Percentiles rank a stretch among this genome's conserved stretches.
Conservation (phyloP, 1,140 invertebrate species). For the Eulimnadia texana region DNA sequence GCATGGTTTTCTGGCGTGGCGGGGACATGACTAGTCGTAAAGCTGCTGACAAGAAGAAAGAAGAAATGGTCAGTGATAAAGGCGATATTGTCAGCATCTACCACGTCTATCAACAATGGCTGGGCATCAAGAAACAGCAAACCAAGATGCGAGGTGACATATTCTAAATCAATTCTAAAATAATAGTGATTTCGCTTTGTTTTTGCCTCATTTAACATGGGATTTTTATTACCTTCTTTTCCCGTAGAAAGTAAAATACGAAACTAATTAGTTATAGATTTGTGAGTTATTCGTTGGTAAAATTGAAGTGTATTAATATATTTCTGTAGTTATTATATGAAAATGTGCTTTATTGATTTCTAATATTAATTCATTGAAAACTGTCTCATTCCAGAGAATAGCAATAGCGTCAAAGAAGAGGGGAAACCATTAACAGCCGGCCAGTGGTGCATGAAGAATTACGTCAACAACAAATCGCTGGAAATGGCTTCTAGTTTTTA, state of each 20-base stretch:
- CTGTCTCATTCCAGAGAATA: too few relatives aligned
- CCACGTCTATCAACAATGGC: neutral
- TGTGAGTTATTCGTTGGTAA: too few relatives aligned
- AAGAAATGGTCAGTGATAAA: neutral
- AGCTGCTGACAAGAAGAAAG: slow-evolving; percentile 1
- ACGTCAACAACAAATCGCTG: slow-evolving; percentile 5
- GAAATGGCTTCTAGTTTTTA: neutral
- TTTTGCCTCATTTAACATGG: too few relatives aligned
- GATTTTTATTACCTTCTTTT: too few relatives aligned
- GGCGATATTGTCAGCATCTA: neutral
- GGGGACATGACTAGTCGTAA: neutral
- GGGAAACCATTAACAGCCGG: neutral
- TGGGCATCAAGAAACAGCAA: neutral
- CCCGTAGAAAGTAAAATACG: too few relatives aligned
- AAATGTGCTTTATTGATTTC: too few relatives aligned
- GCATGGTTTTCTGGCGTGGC: slow-evolving; percentile 9
- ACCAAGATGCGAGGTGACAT: neutral
- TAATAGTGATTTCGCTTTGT: too few relatives aligned
- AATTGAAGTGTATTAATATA: too few relatives aligned
- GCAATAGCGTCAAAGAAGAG: neutral
- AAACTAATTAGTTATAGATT: too few relatives aligned
- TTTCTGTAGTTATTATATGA: too few relatives aligned
- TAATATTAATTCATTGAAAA: too few relatives aligned
- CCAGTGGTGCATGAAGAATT: slow-evolving; percentile 6
- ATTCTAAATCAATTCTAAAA: too few relatives aligned